Evolutionary conservation across 2,113 vertebrate genomes (phyloP).

Genomic region (Nothocercus julius): DNA sequence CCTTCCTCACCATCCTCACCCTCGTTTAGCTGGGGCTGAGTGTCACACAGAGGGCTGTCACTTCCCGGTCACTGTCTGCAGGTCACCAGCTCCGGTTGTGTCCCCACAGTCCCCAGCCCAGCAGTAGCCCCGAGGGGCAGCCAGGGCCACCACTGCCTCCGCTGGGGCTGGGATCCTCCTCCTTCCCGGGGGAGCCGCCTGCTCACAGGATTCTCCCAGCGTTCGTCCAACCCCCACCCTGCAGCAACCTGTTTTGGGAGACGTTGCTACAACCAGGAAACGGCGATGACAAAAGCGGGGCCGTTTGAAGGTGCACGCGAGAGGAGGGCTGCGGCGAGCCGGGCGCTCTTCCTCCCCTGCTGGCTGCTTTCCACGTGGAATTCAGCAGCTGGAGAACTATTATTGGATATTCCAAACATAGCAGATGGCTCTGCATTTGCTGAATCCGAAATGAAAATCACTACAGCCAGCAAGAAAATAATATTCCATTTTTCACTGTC

Average conservation of each 20-base stretch:
- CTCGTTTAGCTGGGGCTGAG: background rate
- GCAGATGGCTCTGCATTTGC: constrained; percentile 64
- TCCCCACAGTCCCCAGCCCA: too few species aligned
- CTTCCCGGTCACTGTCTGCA: background rate
- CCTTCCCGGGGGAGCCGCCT: too few species aligned
- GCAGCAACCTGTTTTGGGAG: background rate
- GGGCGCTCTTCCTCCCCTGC: background rate
- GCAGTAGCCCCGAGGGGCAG: too few species aligned
- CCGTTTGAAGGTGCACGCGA: background rate
- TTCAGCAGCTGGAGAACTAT: constrained; percentile 51
- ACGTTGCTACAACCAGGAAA: background rate
- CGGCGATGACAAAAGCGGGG: background rate
- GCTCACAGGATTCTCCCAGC: too few species aligned
- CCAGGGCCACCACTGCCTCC: background rate
- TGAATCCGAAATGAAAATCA: constrained; percentile 59
- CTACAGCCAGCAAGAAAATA: constrained; percentile 62
- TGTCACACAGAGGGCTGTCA: background rate
- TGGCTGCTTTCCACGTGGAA: constrained; percentile 41
- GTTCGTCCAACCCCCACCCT: too few species aligned
- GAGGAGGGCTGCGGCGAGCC: background rate
- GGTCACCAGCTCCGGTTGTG: accelerated
- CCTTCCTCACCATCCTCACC: background rate
- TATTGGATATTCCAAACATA: constrained; percentile 51
- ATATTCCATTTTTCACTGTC: constrained; percentile 19
- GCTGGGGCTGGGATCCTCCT: too few species aligned